Evolutionary conservation across 2,113 vertebrate genomes (phyloP).

Genomic region (Pristiophorus japonicus): DNA sequence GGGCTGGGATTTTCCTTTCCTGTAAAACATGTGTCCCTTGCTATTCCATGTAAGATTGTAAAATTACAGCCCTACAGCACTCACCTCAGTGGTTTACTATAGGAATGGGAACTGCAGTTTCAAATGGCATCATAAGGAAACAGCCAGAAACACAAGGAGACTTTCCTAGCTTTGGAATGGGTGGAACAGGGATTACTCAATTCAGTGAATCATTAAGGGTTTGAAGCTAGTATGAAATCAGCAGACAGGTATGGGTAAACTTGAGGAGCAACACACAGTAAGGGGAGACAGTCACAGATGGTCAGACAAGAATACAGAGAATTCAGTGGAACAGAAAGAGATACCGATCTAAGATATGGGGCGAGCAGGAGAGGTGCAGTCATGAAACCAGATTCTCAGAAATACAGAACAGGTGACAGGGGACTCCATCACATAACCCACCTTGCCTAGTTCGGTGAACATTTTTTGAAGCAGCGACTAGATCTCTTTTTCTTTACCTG

Average conservation of each 20-base stretch:
- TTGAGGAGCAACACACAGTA: not conserved
- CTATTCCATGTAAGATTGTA: not conserved
- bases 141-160: not conserved
- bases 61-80: not conserved
- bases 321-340: not conserved
- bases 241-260: not conserved
- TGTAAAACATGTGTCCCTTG: not conserved
- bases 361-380: not conserved
- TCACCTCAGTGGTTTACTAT: not conserved
- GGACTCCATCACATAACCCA: not conserved
- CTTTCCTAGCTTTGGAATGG: not conserved
- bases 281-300: not conserved
- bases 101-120: not conserved
- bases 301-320: not conserved
- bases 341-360: not conserved
- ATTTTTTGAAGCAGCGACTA: not conserved
- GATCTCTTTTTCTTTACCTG: not conserved
- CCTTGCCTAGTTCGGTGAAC: not conserved
- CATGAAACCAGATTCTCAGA: not conserved
- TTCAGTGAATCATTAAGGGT: not conserved
- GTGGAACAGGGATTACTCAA: not conserved
- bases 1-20: not conserved
- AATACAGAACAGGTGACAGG: no score
- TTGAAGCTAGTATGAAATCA: not conserved
- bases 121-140: not conserved